These are phyloP conservation scores for Pollenia griseotomentosa DNA, from an alignment of 2,888 invertebrate genomes.

Conservation along the genomic window DNA sequence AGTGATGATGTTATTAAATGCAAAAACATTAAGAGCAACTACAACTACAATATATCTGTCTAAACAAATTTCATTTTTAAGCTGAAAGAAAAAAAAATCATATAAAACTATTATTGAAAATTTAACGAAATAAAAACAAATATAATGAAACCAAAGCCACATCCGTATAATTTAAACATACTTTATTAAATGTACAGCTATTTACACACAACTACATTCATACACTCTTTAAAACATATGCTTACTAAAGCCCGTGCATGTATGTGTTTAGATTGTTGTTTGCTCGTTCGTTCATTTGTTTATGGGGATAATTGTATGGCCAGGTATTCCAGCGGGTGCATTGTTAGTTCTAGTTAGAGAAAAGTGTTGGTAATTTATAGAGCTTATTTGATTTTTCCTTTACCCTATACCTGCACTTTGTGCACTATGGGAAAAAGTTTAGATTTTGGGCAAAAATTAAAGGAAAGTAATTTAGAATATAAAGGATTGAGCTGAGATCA, in stretches of 20 bases:
- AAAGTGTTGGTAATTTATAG: constrained; percentile 63
- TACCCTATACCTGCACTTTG: not conserved
- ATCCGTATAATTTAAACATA: constrained; percentile 34
- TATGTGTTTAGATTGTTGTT: not conserved
- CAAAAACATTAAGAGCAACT: constrained; percentile 29
- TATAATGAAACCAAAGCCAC: constrained; percentile 9
- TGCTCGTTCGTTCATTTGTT: not conserved
- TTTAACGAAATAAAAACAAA: constrained; percentile 16
- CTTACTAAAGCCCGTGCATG: not conserved
- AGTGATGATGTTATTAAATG: constrained; percentile 56
- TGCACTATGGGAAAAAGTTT: constrained; percentile 17
- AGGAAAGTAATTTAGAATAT: no score
- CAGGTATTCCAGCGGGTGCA: constrained; percentile 41
- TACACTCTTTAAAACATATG: constrained; percentile 18
- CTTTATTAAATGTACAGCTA: not conserved
- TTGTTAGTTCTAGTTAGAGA: constrained; percentile 37
- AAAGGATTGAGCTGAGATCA: no score
- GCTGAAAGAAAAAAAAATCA: not conserved
- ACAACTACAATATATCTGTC: constrained; percentile 22
- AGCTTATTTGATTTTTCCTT: constrained; percentile 36
- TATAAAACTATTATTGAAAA: not conserved
- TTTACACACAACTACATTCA: not conserved
- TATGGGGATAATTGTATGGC: not conserved
- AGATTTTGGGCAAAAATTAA: not conserved
- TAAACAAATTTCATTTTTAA: constrained; percentile 30